Evolutionary conservation across 1,140 invertebrate genomes (phyloP), one percentile per base, ranked within the genome.

Genomic region (Drosophila eugracilis): DNA sequence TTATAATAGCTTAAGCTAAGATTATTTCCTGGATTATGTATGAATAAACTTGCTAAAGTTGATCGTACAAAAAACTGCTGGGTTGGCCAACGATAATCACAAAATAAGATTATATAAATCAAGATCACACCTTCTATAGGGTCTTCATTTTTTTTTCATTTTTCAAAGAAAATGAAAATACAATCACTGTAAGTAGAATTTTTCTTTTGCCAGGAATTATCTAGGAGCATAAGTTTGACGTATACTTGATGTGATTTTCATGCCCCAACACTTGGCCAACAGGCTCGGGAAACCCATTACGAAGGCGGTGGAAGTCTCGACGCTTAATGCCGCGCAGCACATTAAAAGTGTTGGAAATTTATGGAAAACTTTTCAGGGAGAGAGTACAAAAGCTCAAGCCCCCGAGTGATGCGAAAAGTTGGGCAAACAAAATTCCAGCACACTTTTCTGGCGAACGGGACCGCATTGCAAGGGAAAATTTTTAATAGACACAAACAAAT

Each of bases 401-500:
- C 60, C 55, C 60, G 47, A 72, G 52, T 71, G 36, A 69, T 32
- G 48, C 24, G 6, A 44, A 69, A 78, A 79, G 49, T 65, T 65
- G 30, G 14, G 41, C 41, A 62, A 60, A 65, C 55, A 60, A 47
- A 47, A 47, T 65, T 60, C 6, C 39, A 30, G 30, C 54, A 17
- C 28, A 63, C 60, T 63, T 72, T 60, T 59, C 47, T 42, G 42
- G 4, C 50, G 19, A 21, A 14, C 19, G 37, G 32, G 36, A 63
- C 39, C 39, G 50, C 30, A 70, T 39, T 65, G 60, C 55, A 57
- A 47, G 65, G 24, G 42, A 21, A 19, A 14, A 19, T 59, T 76
- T 75, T 76, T 66, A 66, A 75, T 67, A 75, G 65, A 63, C 45
- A 54, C 49, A 75, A 70, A 39, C 58, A 60, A 58, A 52, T 52